Base-by-base conservation (phyloP, 2,888 invertebrate genomes). In the Chouioia cunea region DNA sequence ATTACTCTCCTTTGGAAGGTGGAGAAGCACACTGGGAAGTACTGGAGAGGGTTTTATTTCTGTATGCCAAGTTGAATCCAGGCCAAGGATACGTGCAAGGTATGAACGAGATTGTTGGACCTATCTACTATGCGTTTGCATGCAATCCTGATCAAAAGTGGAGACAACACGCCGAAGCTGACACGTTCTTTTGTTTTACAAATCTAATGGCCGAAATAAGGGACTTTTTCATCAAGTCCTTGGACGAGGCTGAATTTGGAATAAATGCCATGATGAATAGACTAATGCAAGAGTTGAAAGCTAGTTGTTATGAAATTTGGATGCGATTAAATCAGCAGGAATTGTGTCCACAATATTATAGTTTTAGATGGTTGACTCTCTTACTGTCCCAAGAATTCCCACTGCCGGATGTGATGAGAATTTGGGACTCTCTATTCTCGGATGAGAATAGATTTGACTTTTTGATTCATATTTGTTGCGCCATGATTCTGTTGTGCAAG, bases 51-150 rank as follows among this genome's bases (percentile, higher is more conserved):
- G 96, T 99, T 85, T 88, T 99, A 70, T 99, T 99, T 87, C 89
- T 99, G 0, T 99, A 99, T 85, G 97, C 97, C 0, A 99, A 99
- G 87, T 89, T 99, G 15, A 99, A 99, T 88, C 97, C 98, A 0
- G 99, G 99, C 0, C 97, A 98, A 83, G 93, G 97, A 14, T 95
- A 96, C 82, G 96, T 96, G 0, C 95, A 99, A 87, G 99, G 99
- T 65, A 99, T 99, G 99, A 99, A 99, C 87, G 99, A 99, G 87
- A 97, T 99, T 79, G 93, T 99, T 54, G 99, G 98, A 0, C 99
- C 99, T 8, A 96, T 99, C 80, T 99, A 99, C 87, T 97, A 97
- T 86, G 93, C 96, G 0, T 96, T 99, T 86, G 98, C 99, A 8
- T 93, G 93, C 22, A 97, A 99, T 87, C 90, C 94, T 0, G 91